These are phyloP conservation scores for Elmis aenea DNA, from an alignment of 2,888 invertebrate species.

Conservation along the genomic window DNA sequence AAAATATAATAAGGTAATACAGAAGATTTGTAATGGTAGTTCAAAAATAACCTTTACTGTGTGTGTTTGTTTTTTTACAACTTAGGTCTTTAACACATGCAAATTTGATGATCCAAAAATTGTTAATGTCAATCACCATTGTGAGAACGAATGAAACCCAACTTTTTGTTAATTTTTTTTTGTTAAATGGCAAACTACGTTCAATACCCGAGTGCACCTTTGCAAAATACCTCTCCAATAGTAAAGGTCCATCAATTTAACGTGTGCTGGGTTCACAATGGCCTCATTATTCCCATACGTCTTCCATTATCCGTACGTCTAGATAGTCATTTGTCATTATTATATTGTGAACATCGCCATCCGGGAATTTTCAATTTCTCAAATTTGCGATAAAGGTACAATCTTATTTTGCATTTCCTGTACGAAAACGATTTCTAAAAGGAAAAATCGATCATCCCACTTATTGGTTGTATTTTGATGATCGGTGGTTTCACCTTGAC, in stretches of 20 bases:
- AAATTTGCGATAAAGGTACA: conserved; percentile 18
- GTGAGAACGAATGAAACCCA: too few relatives aligned
- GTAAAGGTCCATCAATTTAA: conserved; percentile 15
- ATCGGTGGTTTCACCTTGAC: conserved; percentile 13
- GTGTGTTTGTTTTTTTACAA: too few relatives aligned
- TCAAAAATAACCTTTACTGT: too few relatives aligned
- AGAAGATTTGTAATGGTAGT: too few relatives aligned
- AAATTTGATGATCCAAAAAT: too few relatives aligned
- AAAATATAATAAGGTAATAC: too few relatives aligned
- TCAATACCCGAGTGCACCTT: too few relatives aligned
- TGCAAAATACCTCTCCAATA: too few relatives aligned
- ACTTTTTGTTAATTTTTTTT: too few relatives aligned
- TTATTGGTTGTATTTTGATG: conserved; percentile 12
- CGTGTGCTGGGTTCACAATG: conserved; percentile 24
- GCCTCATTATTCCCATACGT: conserved; percentile 31
- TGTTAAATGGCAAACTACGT: too few relatives aligned
- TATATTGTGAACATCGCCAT: conserved; percentile 16
- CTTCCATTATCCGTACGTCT: conserved; percentile 30
- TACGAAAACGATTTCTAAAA: conserved; percentile 9
- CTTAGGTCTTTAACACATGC: too few relatives aligned
- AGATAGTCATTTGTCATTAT: conserved; percentile 33
- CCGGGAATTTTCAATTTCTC: conserved; percentile 21
- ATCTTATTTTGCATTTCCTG: conserved; percentile 9
- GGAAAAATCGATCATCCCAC: conserved; percentile 17
- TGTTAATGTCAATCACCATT: too few relatives aligned